A percentile compares a stretch with the other conserved stretches of the same genome.
Conservation (phyloP, 2,797 vertebrate species). For the Morelia viridis region DNA sequence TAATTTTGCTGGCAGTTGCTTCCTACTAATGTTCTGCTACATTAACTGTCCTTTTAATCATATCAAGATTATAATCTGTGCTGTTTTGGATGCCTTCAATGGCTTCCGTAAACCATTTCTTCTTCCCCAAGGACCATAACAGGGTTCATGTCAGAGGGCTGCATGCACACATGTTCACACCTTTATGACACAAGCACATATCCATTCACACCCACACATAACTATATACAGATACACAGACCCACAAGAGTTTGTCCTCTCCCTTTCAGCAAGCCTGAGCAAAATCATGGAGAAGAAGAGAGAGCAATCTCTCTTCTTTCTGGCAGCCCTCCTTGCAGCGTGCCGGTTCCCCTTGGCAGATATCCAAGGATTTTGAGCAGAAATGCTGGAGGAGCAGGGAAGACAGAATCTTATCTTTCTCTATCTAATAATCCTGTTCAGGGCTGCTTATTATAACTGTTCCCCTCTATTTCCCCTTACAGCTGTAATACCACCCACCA, state of each 20-base stretch:
- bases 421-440: not conserved
- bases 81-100: not conserved
- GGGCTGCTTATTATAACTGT: not conserved
- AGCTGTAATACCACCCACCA: not conserved
- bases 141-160: not conserved
- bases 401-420: not conserved
- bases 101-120: not conserved
- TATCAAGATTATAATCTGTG: not conserved
- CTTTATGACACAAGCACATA: not conserved
- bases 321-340: not conserved
- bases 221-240: not conserved
- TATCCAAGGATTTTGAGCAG: not conserved
- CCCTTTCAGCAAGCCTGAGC: not conserved
- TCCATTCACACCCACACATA: not conserved
- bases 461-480: not conserved
- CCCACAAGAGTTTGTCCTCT: not conserved
- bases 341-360: not conserved
- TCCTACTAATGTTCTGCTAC: not conserved
- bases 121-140: not conserved
- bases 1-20: not conserved
- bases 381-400: not conserved
- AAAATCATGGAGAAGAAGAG: not conserved
- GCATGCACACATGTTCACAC: not conserved
- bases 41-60: not conserved
- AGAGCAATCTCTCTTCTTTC: not conserved